Base-by-base conservation (phyloP, 1,140 invertebrate genomes). In the Caenorhabditis inopinata region DNA sequence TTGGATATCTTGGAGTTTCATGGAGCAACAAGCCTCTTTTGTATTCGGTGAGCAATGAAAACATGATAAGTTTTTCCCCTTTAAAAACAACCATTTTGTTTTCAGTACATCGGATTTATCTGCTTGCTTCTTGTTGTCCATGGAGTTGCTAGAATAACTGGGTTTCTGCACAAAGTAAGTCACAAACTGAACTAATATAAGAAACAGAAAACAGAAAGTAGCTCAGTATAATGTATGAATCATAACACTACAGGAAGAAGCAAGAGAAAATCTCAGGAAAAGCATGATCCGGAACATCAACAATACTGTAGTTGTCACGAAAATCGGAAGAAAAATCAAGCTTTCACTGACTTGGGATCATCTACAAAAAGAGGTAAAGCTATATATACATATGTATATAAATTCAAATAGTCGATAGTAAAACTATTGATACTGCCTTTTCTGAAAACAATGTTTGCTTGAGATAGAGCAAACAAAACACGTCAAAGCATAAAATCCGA, bases 261-360 rank as follows among this genome's bases (percentile, higher is more conserved):
- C 74, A 81, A 32, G 86, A 88, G 74, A 62, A 85, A 46, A 45
- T 82, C 46, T 81, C 78, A 49, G 85, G n/a, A 78, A 12, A 38
- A 25, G n/a, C 23, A 25, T 35, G 74, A n/a, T 74, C 16, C n/a
- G 16, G 18, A 35, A 58, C 21, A 51, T 51, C 49, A 49, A 53
- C 53, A 27, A 16, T 0, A 75, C 42, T 21, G 5, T 11, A 3
- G 74, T 75, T 1, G 14, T 75, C 2, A 48, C 74, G 25, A 47
- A 75, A 21, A 47, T 75, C 16, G 74, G 74, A 27, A 11, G 47
- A 47, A 83, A 84, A 38, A 91, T 92, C 83, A 90, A 91, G 14
- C 90, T 93, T 35, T 90, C 92, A 3, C 89, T 90, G 9, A 91
- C 93, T 77, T 94, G 93, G 93, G 92, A 93, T 88, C 91, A 92